Evolutionary conservation across 1,140 invertebrate genomes (phyloP).

Genomic region (Papilio dardanus): DNA sequence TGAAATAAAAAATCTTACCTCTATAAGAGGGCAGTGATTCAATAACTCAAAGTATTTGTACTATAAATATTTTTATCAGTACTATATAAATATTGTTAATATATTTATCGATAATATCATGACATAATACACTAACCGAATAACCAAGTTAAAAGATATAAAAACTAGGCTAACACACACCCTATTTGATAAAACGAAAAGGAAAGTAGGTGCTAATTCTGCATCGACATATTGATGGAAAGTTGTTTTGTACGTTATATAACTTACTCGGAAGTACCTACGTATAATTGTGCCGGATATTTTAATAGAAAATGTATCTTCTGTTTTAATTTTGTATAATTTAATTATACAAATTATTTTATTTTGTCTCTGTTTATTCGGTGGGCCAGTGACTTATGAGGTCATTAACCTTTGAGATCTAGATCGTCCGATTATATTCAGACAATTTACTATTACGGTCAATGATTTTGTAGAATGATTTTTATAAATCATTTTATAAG

Average conservation of each 20-base stretch:
- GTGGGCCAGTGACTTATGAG: background rate
- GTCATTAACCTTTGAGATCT: conserved; percentile 4
- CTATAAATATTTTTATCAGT: background rate
- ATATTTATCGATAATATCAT: conserved; percentile 7
- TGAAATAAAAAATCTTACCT: background rate
- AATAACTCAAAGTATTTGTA: too few relatives aligned
- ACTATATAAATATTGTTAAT: background rate
- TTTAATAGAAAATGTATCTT: conserved; percentile 31
- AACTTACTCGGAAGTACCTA: conserved; percentile 26
- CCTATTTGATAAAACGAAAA: conserved; percentile 36
- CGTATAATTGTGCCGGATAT: conserved; percentile 22
- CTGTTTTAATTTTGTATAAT: background rate
- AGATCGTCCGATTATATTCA: background rate
- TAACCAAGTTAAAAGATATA: conserved; percentile 37
- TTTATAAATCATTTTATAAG: too few relatives aligned
- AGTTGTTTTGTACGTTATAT: conserved; percentile 37
- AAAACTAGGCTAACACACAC: conserved; percentile 34
- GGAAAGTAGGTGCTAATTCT: conserved; percentile 37
- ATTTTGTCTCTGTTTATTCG: background rate
- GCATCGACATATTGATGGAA: conserved; percentile 36
- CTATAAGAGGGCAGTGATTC: too few relatives aligned
- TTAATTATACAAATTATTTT: background rate
- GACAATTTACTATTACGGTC: background rate
- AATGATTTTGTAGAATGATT: too few relatives aligned
- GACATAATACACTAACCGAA: conserved; percentile 35